Conservation (phyloP, 2,888 invertebrate genomes). For the Caenorhabditis doughertyi region DNA sequence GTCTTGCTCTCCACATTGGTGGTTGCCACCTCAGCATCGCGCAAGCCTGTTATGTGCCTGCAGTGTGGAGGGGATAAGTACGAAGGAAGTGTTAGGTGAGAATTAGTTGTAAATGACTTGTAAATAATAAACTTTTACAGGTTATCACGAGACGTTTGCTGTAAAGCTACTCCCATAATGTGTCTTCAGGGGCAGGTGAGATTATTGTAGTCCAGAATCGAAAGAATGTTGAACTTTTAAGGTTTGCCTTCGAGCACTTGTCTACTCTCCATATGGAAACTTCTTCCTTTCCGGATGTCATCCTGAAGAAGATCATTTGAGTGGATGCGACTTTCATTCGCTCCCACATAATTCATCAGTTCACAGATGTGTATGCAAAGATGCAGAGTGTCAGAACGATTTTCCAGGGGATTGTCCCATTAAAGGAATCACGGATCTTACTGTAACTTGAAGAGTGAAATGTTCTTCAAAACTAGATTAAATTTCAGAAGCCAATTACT, state of each 20-base stretch:
- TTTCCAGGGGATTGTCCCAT: constrained; percentile 69
- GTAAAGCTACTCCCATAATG: constrained; percentile 59
- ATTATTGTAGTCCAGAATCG: too few relatives aligned
- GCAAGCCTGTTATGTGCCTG: constrained; percentile 57
- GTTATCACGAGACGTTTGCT: constrained; percentile 65
- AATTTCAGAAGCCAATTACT: constrained; percentile 37
- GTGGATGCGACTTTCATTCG: constrained; percentile 66
- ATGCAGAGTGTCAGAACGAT: constrained; percentile 64
- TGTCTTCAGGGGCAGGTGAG: constrained; percentile 43
- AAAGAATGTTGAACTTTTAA: neutral
- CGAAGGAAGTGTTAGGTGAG: constrained; percentile 65
- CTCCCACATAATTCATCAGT: constrained; percentile 70
- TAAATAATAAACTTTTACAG: constrained; percentile 38
- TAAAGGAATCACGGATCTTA: constrained; percentile 41
- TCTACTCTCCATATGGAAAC: constrained; percentile 65
- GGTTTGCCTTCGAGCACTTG: constrained; percentile 69
- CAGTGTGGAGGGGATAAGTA: constrained; percentile 68
- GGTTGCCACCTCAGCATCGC: constrained; percentile 15
- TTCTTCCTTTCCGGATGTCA: constrained; percentile 73
- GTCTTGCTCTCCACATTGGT: constrained; percentile 8
- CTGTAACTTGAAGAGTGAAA: neutral
- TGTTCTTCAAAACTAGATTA: neutral
- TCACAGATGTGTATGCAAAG: constrained; percentile 68
- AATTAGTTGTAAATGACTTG: neutral
- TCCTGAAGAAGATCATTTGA: constrained; percentile 65